phyloP scores from a whole-genome alignment of 2,888 invertebrate species.

The Ceratothoa steindachneri region DNA sequence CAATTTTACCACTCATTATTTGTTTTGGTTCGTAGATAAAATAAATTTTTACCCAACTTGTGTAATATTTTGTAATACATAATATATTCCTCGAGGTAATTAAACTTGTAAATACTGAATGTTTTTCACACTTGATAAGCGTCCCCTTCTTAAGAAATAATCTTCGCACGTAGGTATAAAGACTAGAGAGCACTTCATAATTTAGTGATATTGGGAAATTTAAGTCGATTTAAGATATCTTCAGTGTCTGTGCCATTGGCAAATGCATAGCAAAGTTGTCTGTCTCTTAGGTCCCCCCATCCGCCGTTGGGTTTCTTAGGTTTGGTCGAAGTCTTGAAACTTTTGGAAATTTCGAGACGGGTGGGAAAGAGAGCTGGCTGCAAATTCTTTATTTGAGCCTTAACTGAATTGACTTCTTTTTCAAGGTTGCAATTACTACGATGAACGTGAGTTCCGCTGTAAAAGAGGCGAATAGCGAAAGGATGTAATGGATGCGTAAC shows the following conservation, averaged over 20 bases:
- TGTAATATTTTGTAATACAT: too few species aligned
- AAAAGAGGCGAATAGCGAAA: background rate
- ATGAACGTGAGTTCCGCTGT: slow-evolving; percentile 91
- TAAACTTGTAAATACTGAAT: too few species aligned
- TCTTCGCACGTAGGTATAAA: too few species aligned
- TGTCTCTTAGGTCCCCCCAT: slow-evolving; percentile 89
- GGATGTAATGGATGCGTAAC: too few species aligned
- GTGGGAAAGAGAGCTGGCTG: slow-evolving; percentile 56
- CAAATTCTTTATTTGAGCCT: slow-evolving; percentile 53
- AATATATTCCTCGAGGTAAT: too few species aligned
- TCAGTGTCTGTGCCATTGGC: slow-evolving; percentile 27
- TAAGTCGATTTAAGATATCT: background rate
- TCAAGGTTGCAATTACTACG: slow-evolving; percentile 73
- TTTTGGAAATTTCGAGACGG: slow-evolving; percentile 62
- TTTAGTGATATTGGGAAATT: too few species aligned
- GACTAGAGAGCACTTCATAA: too few species aligned
- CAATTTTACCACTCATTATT: too few species aligned
- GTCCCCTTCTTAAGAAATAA: too few species aligned
- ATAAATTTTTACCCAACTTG: too few species aligned
- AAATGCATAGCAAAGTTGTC: slow-evolving; percentile 62
- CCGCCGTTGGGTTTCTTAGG: slow-evolving; percentile 84
- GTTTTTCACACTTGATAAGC: too few species aligned
- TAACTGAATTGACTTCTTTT: slow-evolving; percentile 51
- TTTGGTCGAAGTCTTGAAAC: slow-evolving; percentile 58
- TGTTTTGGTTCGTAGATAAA: too few species aligned